These are phyloP conservation scores for Nomada ruficornis DNA, from an alignment of 2,888 invertebrate genomes.

Conservation along the genomic window DNA sequence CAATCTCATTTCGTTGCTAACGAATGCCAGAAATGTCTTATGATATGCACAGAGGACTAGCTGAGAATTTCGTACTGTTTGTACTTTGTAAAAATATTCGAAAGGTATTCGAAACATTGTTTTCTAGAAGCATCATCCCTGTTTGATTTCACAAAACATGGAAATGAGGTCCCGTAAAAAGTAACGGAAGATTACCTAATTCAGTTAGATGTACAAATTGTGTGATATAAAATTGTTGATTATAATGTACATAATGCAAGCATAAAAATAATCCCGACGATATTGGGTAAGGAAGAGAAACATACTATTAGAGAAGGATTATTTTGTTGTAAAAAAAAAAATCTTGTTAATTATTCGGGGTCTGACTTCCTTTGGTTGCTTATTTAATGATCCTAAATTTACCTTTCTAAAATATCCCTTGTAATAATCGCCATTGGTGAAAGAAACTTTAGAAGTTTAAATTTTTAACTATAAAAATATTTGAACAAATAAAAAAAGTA, in stretches of 20 bases:
- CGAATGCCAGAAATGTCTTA: constrained; percentile 43
- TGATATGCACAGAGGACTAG: constrained; percentile 71
- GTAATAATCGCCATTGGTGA: constrained; percentile 63
- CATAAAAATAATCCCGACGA: constrained; percentile 65
- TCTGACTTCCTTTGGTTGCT: constrained; percentile 77
- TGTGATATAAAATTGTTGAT: constrained; percentile 80
- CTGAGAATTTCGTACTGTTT: constrained; percentile 78
- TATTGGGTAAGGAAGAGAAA: constrained; percentile 62
- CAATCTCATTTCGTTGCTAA: constrained; percentile 64
- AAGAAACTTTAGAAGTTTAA: constrained; percentile 61
- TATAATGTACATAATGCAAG: constrained; percentile 77
- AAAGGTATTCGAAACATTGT: constrained; percentile 57
- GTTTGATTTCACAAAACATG: constrained; percentile 50
- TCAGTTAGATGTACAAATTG: constrained; percentile 80
- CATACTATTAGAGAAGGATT: constrained; percentile 73
- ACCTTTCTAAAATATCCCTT: constrained; percentile 72
- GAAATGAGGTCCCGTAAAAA: constrained; percentile 25
- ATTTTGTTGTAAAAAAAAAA: constrained; percentile 80
- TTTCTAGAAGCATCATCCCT: constrained; percentile 49
- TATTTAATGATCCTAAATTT: constrained; percentile 73
- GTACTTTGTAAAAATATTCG: constrained; percentile 73
- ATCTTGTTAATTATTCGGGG: constrained; percentile 77
- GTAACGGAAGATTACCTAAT: constrained; percentile 56
- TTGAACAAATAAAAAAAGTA: constrained; percentile 71
- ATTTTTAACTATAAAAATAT: constrained; percentile 69